Base-by-base conservation (phyloP, 1,140 invertebrate species). In the Zaprionus ornatus region DNA sequence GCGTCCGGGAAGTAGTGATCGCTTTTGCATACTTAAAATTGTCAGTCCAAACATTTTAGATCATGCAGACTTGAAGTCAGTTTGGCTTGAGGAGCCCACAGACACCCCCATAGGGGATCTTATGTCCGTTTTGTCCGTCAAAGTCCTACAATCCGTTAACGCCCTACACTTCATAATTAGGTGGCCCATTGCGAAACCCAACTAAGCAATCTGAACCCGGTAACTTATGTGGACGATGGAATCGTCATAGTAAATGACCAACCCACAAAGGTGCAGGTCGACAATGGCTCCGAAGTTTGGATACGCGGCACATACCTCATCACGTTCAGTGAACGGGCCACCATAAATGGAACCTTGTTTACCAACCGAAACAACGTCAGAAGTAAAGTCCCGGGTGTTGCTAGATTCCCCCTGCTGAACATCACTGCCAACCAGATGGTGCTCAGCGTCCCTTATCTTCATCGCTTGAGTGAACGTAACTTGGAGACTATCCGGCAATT, bases 71-170 rank as follows among this genome's bases (percentile, higher is more conserved):
- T 35, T 79, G 4, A 59, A 79, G 21, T 57, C 66, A 27, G 25
- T 79, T 74, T 69, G 70, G 71, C 50, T 69, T 45, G 64, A 69
- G 45, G 45, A 74, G 10, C 56, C 70, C 70, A 74, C 70, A 12
- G 40, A 61, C 13, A 73, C 45, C 19, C 69, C 65, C 23, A 69
- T 74, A 55, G 27, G 45, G 15, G 70, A 77, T 21, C 60, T 77
- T 57, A 15, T 77, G 52, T 59, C 63, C 42, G 60, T 65, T 2
- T 6, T 54, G 42, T 67, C 48, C 50, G 37, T 72, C 15, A 77
- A 72, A 21, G 55, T 68, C 10, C 25, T 72, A 1, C 52, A 72
- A 32, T 72, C 68, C 19, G 12, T 9, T 35, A 68, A 72, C 5
- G 10, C 35, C 3, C 4, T 72, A 9, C 15, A 72, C 19, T 72